A percentile compares a stretch with the other conserved stretches of the same genome.
Conservation (phyloP, 2,113 vertebrate species). For the Tragelaphus imberbis region DNA sequence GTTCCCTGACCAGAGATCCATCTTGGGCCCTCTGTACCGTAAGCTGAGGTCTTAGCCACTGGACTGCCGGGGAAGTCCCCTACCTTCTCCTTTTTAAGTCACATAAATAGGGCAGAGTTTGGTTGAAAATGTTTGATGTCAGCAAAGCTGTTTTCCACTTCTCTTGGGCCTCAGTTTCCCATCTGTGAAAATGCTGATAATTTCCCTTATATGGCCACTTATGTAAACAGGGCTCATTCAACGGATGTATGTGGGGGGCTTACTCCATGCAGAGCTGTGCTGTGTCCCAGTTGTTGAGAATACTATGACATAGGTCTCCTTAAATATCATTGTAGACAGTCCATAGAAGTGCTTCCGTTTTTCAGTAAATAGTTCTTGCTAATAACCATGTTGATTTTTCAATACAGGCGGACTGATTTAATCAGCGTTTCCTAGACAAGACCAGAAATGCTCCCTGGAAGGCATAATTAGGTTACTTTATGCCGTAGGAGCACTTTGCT, state of each 20-base stretch:
- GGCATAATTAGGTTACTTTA: not conserved
- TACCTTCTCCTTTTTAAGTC: not conserved
- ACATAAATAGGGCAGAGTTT: not conserved
- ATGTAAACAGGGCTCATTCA: not conserved
- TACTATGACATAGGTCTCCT: not conserved
- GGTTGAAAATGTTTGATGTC: not conserved
- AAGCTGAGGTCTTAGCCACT: not conserved
- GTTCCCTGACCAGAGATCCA: not conserved
- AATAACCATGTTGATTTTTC: not conserved
- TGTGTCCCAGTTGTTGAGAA: not conserved
- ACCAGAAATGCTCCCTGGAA: not conserved
- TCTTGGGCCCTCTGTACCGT: fast-evolving
- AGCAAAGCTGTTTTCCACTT: not conserved
- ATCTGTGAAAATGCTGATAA: not conserved
- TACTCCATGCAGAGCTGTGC: not conserved
- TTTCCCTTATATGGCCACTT: not conserved
- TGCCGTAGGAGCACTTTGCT: not conserved
- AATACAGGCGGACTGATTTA: not conserved
- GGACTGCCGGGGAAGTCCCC: not conserved
- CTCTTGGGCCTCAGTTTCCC: not conserved
- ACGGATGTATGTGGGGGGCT: not conserved
- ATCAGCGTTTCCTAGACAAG: not conserved
- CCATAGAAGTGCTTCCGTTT: not conserved
- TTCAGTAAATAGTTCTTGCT: not conserved
- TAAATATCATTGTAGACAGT: not conserved